phyloP scores from a whole-genome alignment of 2,113 vertebrate genomes.

The Callopanchax toddi region DNA sequence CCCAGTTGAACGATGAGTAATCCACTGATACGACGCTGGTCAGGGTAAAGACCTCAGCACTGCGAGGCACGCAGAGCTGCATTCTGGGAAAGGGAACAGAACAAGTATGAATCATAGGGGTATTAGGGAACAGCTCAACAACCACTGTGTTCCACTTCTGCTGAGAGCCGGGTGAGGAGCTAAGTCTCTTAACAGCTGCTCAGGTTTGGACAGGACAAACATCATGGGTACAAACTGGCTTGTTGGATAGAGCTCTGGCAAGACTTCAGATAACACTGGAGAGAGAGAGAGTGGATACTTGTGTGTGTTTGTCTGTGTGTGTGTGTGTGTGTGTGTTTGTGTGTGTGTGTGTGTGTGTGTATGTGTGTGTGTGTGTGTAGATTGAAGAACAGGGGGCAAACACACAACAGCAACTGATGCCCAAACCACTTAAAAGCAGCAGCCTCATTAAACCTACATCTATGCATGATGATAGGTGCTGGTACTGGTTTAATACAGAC shows the following conservation, averaged over 20 bases:
- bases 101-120: constrained; percentile 69
- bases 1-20: constrained; percentile 67
- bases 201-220: constrained; percentile 60
- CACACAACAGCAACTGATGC: constrained; percentile 53
- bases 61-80: constrained; percentile 53
- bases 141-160: constrained; percentile 61
- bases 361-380: not conserved
- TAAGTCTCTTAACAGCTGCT: constrained; percentile 72
- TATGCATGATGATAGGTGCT: constrained; percentile 32
- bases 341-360: constrained; percentile 8
- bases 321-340: not conserved
- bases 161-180: constrained; percentile 50
- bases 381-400: too few species aligned
- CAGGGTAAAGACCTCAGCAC: constrained; percentile 56
- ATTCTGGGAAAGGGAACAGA: constrained; percentile 72
- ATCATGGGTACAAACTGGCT: constrained; percentile 49
- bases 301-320: not conserved
- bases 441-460: constrained; percentile 47
- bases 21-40: constrained; percentile 59
- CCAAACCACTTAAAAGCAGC: constrained; percentile 37
- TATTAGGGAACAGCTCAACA: constrained; percentile 65
- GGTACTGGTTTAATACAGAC: constrained; percentile 41
- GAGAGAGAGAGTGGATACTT: constrained; percentile 4
- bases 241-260: constrained; percentile 54
- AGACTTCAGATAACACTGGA: constrained; percentile 51